phyloP scores from a whole-genome alignment of 2,113 vertebrate genomes.

The Physeter macrocephalus region DNA sequence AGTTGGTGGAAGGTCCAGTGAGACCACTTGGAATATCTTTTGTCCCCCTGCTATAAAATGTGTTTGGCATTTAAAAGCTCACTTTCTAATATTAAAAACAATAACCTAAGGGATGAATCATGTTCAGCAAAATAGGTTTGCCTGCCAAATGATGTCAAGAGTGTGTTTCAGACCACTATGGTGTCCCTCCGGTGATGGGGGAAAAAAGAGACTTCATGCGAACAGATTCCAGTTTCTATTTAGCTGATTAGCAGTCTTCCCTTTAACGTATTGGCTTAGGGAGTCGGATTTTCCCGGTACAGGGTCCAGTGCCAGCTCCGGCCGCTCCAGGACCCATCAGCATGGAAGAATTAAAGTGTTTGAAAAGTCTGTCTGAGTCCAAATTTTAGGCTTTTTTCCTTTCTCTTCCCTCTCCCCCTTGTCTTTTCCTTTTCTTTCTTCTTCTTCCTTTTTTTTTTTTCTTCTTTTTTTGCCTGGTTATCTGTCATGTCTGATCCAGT shows the following conservation, averaged over 20 bases:
- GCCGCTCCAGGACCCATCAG: constrained; percentile 75
- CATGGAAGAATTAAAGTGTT: constrained; percentile 82
- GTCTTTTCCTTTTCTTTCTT: background rate
- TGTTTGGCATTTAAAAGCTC: constrained; percentile 85
- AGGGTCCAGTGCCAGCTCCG: constrained; percentile 69
- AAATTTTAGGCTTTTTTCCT: constrained; percentile 70
- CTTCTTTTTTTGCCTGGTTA: constrained; percentile 71
- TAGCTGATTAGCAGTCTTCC: constrained; percentile 84
- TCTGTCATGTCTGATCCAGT: constrained; percentile 76
- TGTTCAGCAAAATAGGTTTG: constrained; percentile 70
- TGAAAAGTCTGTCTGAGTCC: constrained; percentile 80
- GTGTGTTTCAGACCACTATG: constrained; percentile 73
- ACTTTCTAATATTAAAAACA: constrained; percentile 84
- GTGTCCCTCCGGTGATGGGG: constrained; percentile 79
- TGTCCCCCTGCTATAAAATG: constrained; percentile 79
- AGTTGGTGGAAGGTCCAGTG: constrained; percentile 81
- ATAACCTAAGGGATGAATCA: constrained; percentile 80
- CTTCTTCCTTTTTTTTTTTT: background rate
- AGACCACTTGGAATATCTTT: constrained; percentile 82
- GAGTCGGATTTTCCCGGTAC: constrained; percentile 71
- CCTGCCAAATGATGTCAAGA: constrained; percentile 81
- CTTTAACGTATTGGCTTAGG: constrained; percentile 76
- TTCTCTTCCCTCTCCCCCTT: background rate
- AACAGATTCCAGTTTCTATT: constrained; percentile 83
- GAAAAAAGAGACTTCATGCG: constrained; percentile 68